phyloP scores from a whole-genome alignment of 30 jellyfish, hydroid and myxozoan genomes.

The Rhopilema esculentum region DNA sequence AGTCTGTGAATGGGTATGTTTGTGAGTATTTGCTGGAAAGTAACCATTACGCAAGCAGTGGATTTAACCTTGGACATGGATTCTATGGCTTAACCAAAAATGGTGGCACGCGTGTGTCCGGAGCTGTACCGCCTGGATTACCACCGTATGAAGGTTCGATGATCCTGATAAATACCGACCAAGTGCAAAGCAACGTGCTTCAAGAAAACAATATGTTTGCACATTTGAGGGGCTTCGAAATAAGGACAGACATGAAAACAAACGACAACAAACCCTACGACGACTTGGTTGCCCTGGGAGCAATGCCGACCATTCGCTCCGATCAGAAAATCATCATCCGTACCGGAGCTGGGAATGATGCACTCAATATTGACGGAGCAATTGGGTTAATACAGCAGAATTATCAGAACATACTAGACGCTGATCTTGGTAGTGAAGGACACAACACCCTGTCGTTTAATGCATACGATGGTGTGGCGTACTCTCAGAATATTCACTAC shows the following conservation, averaged over 20 bases:
- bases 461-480: not conserved
- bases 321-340: conserved; percentile 11
- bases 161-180: conserved; percentile 18
- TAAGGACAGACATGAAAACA: conserved; percentile 15
- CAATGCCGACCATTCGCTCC: conserved; percentile 13
- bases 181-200: conserved; percentile 21
- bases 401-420: conserved; percentile 12
- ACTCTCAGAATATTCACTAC: not conserved
- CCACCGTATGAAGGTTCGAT: conserved; percentile 38
- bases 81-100: conserved; percentile 38
- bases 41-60: not conserved
- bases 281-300: conserved; percentile 38
- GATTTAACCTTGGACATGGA: not conserved
- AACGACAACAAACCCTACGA: conserved; percentile 9
- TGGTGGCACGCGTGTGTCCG: not conserved
- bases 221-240: conserved; percentile 11
- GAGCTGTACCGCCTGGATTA: not conserved
- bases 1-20: not conserved
- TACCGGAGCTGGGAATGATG: conserved; percentile 60
- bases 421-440: conserved; percentile 49
- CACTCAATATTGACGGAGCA: conserved; percentile 46
- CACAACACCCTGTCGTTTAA: conserved; percentile 27
- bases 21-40: conserved; percentile 46
- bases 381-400: not conserved
- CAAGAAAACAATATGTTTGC: not conserved